Conservation (phyloP, 2,888 invertebrate genomes). For the Orthosia incerta region DNA sequence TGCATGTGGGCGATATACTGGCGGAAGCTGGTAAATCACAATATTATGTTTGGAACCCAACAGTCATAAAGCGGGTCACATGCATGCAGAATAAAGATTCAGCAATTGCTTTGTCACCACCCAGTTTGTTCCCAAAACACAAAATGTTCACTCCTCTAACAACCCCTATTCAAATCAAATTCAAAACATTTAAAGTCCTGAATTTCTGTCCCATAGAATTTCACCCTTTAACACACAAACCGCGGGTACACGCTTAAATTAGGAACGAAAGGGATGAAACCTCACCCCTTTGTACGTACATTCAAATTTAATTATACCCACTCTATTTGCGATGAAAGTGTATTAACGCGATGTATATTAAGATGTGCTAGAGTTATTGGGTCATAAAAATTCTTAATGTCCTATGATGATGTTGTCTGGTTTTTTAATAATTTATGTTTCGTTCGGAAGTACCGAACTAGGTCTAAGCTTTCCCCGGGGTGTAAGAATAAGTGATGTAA, state of each 20-base stretch:
- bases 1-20: too few relatives aligned
- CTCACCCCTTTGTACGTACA: conserved; percentile 21
- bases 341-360: conserved; percentile 28
- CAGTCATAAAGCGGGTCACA: too few relatives aligned
- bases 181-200: conserved; percentile 14
- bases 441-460: not conserved
- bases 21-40: too few relatives aligned
- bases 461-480: not conserved
- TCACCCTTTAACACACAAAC: conserved; percentile 26
- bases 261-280: conserved; percentile 9
- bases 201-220: conserved; percentile 37
- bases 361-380: conserved; percentile 30
- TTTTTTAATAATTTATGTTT: conserved; percentile 11
- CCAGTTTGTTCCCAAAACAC: not conserved
- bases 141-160: not conserved
- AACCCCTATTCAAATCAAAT: conserved; percentile 10
- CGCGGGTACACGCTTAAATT: conserved; percentile 1
- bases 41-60: too few relatives aligned
- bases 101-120: not conserved
- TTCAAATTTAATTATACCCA: conserved; percentile 61
- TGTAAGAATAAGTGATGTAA: conserved; percentile 1
- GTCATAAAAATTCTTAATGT: conserved; percentile 22
- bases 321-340: conserved; percentile 37
- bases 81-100: not conserved
- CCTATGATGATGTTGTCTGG: not conserved